phyloP scores from a whole-genome alignment of 1,140 invertebrate species.

The Aphelenchoides fujianensis region DNA sequence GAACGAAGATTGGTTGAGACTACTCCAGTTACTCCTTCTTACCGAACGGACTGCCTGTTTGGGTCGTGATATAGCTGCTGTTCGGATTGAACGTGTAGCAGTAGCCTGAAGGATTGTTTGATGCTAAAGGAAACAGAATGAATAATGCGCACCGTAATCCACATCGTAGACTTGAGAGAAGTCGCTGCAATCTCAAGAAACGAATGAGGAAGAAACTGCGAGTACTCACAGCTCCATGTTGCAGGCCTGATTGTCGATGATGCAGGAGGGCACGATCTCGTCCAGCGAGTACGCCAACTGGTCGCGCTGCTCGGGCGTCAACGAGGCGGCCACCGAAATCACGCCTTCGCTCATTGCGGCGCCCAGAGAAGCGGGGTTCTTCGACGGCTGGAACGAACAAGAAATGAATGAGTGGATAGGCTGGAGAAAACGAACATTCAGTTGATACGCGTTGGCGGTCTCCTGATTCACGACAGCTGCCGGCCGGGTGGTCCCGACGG shows the following conservation, averaged over 20 bases:
- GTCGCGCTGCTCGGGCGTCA: background rate
- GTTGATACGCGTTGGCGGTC: background rate
- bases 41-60: constrained; percentile 4
- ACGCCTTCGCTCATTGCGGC: background rate
- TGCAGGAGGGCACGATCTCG: background rate
- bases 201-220: background rate
- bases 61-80: background rate
- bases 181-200: background rate
- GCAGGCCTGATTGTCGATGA: background rate
- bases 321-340: background rate
- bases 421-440: background rate
- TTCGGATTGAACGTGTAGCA: constrained; percentile 28
- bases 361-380: background rate
- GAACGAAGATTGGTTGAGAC: too few relatives aligned
- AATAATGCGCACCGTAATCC: too few relatives aligned
- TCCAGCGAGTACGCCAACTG: background rate
- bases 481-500: too few relatives aligned
- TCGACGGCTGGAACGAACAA: background rate
- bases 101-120: too few relatives aligned
- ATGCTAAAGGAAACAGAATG: too few relatives aligned
- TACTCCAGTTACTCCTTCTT: too few relatives aligned
- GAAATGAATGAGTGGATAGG: background rate
- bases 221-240: background rate
- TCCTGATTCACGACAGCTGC: too few relatives aligned
- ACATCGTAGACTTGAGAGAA: constrained; percentile 19